Conservation (phyloP, 2,888 invertebrate genomes). For the Sisyra nigra region DNA sequence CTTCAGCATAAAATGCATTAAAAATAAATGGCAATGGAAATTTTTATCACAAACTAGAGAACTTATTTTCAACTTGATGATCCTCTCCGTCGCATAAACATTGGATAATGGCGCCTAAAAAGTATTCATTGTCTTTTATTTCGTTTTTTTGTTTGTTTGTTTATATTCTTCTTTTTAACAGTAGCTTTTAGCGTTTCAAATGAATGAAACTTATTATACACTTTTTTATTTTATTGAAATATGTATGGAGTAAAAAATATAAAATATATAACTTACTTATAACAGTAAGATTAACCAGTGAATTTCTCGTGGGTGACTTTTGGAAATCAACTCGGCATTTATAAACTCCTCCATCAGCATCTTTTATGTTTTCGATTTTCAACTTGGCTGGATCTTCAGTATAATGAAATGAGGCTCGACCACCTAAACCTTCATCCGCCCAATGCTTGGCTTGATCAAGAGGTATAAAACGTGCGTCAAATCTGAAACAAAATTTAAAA, state of each 20-base stretch:
- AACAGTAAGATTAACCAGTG: constrained; percentile 75
- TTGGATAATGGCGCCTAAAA: too few species aligned
- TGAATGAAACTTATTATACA: neutral
- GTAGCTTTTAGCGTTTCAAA: neutral
- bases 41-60: neutral
- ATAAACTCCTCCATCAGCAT: constrained; percentile 66
- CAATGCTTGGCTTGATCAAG: constrained; percentile 65
- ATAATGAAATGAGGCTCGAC: constrained; percentile 60
- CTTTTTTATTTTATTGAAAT: neutral
- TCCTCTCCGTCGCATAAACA: neutral
- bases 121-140: too few species aligned
- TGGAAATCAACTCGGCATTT: constrained; percentile 82
- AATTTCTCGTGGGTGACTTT: constrained; percentile 74
- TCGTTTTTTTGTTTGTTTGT: too few species aligned
- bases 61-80: neutral
- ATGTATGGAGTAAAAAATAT: neutral
- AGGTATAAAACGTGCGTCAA: constrained; percentile 54
- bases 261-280: constrained; percentile 72
- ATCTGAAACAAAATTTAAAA: constrained; percentile 44
- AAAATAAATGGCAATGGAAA: neutral
- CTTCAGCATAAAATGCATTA: neutral
- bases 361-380: constrained; percentile 54
- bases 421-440: constrained; percentile 62
- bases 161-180: neutral
- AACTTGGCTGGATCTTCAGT: constrained; percentile 60